Base-by-base conservation (phyloP, 2,113 vertebrate genomes). In the Chaetorhynchus papuensis region DNA sequence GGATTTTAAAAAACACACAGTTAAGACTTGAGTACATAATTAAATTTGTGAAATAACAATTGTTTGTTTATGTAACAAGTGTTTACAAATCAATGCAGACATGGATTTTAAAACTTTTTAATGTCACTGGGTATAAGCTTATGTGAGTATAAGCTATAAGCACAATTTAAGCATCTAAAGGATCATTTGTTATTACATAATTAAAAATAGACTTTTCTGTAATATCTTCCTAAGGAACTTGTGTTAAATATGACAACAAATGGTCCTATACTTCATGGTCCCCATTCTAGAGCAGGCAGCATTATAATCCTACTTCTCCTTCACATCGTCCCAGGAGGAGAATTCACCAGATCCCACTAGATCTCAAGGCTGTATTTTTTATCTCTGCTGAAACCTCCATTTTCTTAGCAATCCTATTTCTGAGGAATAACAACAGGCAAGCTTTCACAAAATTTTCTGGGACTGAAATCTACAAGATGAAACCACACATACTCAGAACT, bases 1-100 rank as follows among this genome's bases (percentile, higher is more conserved):
- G 71, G 12, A 37, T 41, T 90, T 61, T 61, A 61, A 60, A 90
- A 31, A 35, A 53, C 22, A 57, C 27, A 42, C 3, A 74, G 44
- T 13, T 54, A 90, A 30, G 30, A 47, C 49, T 41, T 26, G 11
- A 81, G 64, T 50, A 77, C 22, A 21, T 78, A 87, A 94, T 82
- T 83, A 52, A 75, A 87, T 89, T 19, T 89, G 56, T 56, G 56
- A 89, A 84, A n/a, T 71, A 95, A 64, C 31, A 78, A 45, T 49
- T 69, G 24, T 22, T 69, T 83, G 45, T 76, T 64, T 39, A 66
- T 30, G 20, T 79, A 72, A 75, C 49, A 93, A 74, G 22, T 63
- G 16, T 52, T 94, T 77, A 74, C 37, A 89, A 87, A 95, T 78
- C 44, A 90, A 64, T 0, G 1, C 28, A 82, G 44, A 76, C 7